Evolutionary conservation across 2,113 vertebrate genomes (phyloP).

Genomic region (Paradoxurus hermaphroditus): DNA sequence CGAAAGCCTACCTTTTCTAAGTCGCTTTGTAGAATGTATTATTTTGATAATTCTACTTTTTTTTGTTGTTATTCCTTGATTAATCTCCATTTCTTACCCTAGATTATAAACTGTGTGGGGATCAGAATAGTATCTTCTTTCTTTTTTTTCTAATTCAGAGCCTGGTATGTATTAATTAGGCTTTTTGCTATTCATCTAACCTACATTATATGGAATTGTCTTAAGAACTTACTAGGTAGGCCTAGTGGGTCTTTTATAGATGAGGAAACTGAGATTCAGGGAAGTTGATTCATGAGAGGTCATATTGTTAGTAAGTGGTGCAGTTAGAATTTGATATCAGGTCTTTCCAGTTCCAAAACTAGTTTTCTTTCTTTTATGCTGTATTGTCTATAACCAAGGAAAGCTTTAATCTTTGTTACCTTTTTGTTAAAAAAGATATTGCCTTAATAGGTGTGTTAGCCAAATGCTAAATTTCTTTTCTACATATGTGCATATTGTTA

Average conservation of each 20-base stretch:
- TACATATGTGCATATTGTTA: not conserved
- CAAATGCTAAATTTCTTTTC: not conserved
- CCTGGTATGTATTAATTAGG: not conserved
- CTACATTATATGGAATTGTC: not conserved
- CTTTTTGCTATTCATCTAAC: not conserved
- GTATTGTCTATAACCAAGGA: not conserved
- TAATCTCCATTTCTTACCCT: not conserved
- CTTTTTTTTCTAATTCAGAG: not conserved
- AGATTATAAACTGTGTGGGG: not conserved
- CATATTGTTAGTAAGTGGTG: not conserved
- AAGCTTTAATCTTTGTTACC: not conserved
- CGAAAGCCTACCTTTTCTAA: not conserved
- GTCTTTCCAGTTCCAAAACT: not conserved
- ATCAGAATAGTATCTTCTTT: not conserved
- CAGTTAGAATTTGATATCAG: slow-evolving; percentile 19
- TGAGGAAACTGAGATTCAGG: not conserved
- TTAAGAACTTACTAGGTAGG: not conserved
- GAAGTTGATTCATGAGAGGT: not conserved
- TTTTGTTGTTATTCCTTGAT: not conserved
- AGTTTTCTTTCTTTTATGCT: not conserved
- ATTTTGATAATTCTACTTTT: slow-evolving; percentile 9
- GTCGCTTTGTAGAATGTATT: slow-evolving; percentile 29
- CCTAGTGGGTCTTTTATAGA: not conserved
- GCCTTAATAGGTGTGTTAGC: not conserved
- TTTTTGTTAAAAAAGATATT: not conserved